Evolutionary conservation across 2,888 invertebrate genomes (phyloP), one percentile per base, ranked within the genome.

Genomic region (Octodonta nipae): DNA sequence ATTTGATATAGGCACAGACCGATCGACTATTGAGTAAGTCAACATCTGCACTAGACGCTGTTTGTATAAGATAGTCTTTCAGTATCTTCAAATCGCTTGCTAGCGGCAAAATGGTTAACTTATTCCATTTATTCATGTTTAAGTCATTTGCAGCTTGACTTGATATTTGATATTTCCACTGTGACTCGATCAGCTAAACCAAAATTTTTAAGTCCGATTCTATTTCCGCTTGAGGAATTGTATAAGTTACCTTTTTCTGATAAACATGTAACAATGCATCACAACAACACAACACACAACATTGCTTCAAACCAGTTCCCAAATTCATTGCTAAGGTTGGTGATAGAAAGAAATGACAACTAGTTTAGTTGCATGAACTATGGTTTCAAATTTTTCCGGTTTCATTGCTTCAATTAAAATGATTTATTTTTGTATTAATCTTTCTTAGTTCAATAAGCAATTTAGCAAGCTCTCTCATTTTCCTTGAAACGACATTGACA

Each of bases 211-310:
- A 20, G 12, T 43, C 13, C 26, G 43, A 44, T 30, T 38, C 38
- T 10, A 43, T 33, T 30, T 44, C 34, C 5, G 34, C 34, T 16
- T n/a, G n/a, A 8, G 15, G 13, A 7, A 34, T 20, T 13, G 26
- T 30, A 10, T 17, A 3, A 5, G 11, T 5, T 4, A 28, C n/a
- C 13, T 13, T 25, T 3, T 15, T 30, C 4, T 15, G 24, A 8
- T 13, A 12, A 6, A 30, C 13, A 6, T 29, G n/a, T 34, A 20
- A 33, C 29, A 13, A 22, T 33, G 34, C 22, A 38, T 44, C 47
- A n/a, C n/a, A n/a, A n/a, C n/a, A n/a, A n/a, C n/a, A n/a, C 14
- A 45, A 38, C 14, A 46, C 43, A 27, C 43, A 47, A 31, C 49
- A 47, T 27, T 48, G 43, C 33, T 48, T 46, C 11, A 47, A 34